Evolutionary conservation across 2,113 vertebrate genomes (phyloP).

Genomic region (Dryoscopus gambensis): DNA sequence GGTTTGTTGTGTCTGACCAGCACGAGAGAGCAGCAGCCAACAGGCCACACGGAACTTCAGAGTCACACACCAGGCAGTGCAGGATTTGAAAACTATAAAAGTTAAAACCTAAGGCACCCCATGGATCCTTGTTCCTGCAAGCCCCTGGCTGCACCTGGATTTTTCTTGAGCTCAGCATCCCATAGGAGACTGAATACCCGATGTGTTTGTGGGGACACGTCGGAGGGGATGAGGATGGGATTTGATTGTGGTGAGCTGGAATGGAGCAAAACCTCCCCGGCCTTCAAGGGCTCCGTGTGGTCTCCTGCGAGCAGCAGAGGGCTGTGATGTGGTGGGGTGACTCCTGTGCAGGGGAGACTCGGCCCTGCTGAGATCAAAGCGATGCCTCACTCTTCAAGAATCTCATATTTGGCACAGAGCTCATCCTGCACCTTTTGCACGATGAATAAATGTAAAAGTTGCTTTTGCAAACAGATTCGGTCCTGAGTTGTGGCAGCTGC

Average conservation of each 20-base stretch:
- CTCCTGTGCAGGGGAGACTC: background rate
- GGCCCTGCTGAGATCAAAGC: background rate
- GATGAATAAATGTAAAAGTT: background rate
- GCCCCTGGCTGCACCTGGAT: background rate
- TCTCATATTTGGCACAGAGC: fast-evolving
- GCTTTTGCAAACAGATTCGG: background rate
- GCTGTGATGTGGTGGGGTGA: background rate
- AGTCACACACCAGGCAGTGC: too few relatives aligned
- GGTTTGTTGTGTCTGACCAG: too few relatives aligned
- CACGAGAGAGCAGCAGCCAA: too few relatives aligned
- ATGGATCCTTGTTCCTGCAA: background rate
- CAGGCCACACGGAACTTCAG: too few relatives aligned
- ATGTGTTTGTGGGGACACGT: fast-evolving
- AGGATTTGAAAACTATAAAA: too few relatives aligned
- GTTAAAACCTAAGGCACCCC: background rate
- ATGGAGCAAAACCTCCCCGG: background rate
- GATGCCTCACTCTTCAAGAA: background rate
- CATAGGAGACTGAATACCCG: fast-evolving
- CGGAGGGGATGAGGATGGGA: background rate
- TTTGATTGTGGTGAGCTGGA: fast-evolving
- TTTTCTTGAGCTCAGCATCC: background rate
- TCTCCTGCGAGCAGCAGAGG: background rate
- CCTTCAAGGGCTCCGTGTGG: background rate
- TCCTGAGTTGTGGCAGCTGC: background rate
- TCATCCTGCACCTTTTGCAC: background rate